A percentile compares a stretch with the other conserved stretches of the same genome.
These are phyloP conservation scores for Patagioenas fasciata DNA, from an alignment of 2,113 vertebrate genomes.

Conservation along the genomic window DNA sequence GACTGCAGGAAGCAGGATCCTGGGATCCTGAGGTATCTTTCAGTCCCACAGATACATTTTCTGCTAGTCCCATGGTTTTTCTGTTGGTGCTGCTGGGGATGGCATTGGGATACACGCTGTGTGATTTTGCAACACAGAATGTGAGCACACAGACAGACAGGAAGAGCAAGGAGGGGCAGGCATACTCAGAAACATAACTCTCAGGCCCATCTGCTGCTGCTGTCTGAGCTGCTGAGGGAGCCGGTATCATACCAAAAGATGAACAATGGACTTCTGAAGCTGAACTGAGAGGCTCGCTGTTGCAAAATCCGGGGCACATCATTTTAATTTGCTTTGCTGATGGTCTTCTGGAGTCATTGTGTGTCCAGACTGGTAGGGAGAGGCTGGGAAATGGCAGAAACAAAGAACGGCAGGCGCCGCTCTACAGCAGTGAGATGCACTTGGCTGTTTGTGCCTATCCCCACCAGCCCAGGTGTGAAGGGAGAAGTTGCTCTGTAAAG, in stretches of 20 bases:
- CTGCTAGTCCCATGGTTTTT: constrained; percentile 33
- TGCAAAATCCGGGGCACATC: neutral
- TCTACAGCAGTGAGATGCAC: neutral
- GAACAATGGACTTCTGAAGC: constrained; percentile 48
- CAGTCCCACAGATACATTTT: constrained; percentile 17
- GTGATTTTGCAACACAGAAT: constrained; percentile 55
- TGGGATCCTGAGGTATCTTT: constrained; percentile 49
- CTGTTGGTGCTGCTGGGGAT: constrained; percentile 24
- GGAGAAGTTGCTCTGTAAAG: neutral
- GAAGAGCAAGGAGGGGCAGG: constrained; percentile 33
- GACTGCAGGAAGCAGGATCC: constrained; percentile 68
- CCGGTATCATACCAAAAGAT: neutral
- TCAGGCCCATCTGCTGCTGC: constrained; percentile 63
- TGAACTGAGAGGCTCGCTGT: neutral
- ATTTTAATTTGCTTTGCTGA: constrained; percentile 11
- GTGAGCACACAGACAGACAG: neutral
- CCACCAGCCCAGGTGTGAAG: neutral
- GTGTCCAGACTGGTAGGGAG: neutral
- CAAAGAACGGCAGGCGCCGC: neutral
- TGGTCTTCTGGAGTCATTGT: neutral
- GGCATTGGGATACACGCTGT: constrained; percentile 4
- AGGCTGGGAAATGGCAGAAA: neutral
- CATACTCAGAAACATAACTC: constrained; percentile 21
- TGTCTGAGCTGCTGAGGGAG: constrained; percentile 58
- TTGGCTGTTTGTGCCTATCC: neutral